Conservation (phyloP, 2,113 vertebrate genomes). For the Ancistrus triradiatus region DNA sequence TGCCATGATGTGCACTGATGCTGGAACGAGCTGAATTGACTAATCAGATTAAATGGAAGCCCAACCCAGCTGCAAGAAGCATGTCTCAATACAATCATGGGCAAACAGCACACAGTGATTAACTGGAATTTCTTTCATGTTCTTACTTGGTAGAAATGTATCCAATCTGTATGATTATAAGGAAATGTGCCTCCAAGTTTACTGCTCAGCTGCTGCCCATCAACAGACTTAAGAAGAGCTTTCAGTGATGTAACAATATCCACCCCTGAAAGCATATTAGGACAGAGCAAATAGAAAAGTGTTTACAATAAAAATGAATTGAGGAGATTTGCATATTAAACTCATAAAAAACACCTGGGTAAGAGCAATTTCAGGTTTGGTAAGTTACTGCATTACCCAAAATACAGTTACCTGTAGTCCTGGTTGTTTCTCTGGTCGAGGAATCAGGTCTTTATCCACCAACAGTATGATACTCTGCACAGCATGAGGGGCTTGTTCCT, state of each 20-base stretch:
- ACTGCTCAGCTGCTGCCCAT: conserved; percentile 78
- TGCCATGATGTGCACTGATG: too few species aligned
- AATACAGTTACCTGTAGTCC: conserved; percentile 74
- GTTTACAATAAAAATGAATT: too few species aligned
- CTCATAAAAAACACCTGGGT: not conserved
- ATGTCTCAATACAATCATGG: too few species aligned
- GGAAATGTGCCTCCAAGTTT: conserved; percentile 79
- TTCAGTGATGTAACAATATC: conserved; percentile 80
- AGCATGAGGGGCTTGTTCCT: conserved; percentile 71
- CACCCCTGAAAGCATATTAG: conserved; percentile 62
- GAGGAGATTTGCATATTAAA: not conserved
- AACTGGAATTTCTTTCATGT: not conserved
- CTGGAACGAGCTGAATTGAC: too few species aligned
- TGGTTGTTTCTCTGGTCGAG: conserved; percentile 69
- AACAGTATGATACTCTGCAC: conserved; percentile 73
- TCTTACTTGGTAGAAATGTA: conserved; percentile 86
- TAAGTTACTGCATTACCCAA: not conserved
- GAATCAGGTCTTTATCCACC: conserved; percentile 74
- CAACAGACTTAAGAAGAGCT: conserved; percentile 77
- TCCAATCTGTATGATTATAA: conserved; percentile 86
- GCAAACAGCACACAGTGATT: too few species aligned
- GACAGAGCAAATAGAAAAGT: not conserved
- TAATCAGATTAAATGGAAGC: too few species aligned
- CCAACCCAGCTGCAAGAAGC: too few species aligned
- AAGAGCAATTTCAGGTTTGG: not conserved